A percentile compares a stretch with the other conserved stretches of the same genome.
Evolutionary conservation across 2,888 invertebrate species (phyloP).

Genomic region (Hirudinaria manillensis): DNA sequence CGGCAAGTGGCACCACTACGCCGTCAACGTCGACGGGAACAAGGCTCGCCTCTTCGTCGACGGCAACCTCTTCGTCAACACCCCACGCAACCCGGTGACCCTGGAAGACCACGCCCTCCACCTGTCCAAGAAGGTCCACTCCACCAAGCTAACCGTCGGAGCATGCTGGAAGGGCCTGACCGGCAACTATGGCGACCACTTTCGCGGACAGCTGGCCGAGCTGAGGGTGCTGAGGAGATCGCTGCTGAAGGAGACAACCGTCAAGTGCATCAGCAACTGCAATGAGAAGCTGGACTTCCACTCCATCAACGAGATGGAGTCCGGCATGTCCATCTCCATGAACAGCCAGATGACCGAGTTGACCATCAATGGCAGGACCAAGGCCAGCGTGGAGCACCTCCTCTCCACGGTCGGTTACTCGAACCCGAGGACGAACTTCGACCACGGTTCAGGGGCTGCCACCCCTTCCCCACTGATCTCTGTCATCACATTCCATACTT

Average conservation of each 20-base stretch:
- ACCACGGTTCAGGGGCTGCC: conserved; percentile 63
- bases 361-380: conserved; percentile 83
- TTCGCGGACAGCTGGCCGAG: conserved; percentile 84
- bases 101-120: conserved; percentile 99
- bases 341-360: conserved; percentile 68
- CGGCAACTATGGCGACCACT: conserved; percentile 70
- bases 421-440: conserved; percentile 81
- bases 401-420: conserved; percentile 69
- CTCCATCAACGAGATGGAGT: conserved; percentile 70
- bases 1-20: conserved; percentile 97
- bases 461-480: not conserved
- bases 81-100: conserved; percentile 83
- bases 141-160: conserved; percentile 83
- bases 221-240: conserved; percentile 64
- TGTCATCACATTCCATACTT: conserved; percentile 11
- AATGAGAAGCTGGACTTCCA: conserved; percentile 56
- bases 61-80: conserved; percentile 67
- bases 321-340: conserved; percentile 62
- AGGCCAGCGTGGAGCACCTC: conserved; percentile 78
- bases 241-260: conserved; percentile 50
- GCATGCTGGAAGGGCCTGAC: conserved; percentile 85
- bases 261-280: conserved; percentile 52
- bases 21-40: conserved; percentile 70
- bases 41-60: conserved; percentile 69
- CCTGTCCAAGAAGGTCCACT: conserved; percentile 67